Evolutionary conservation across 1,140 invertebrate genomes (phyloP), one percentile per base, ranked within the genome.

Genomic region (Argopecten irradians): DNA sequence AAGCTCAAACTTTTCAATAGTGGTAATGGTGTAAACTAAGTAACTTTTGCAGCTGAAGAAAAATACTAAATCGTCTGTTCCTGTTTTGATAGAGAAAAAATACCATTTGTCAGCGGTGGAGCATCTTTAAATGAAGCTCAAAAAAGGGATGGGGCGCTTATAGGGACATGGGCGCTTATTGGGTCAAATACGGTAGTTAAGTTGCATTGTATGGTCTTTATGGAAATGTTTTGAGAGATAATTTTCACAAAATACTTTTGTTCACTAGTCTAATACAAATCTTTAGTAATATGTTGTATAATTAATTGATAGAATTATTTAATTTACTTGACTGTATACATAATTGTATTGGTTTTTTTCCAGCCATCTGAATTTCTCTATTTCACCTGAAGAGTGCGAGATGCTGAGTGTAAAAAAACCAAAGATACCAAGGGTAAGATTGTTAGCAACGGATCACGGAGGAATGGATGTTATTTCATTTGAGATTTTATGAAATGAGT

Each of bases 361-460:
- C 41, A 92, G 91, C 36, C 90, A 90, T 28, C 46, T 92, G 82
- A 92, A 91, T 46, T 92, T 92, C 88, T 83, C 90, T 13, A 90
- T 91, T 16, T 91, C 88, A 11, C 89, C 90, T 35, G 90, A 92
- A 19, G 91, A 91, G 1, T 91, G 86, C 88, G 91, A 92, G n/a
- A 39, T 88, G 39, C 85, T 87, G 32, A 87, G 84, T 82, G 84
- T 90, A 0, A 92, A 91, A 55, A 92, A 92, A 43, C 88, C 89
- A 83, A 91, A 91, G 86, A 83, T 89, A 22, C 87, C 89, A 35
- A 88, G 91, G 86, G 91, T 92, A 91, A 88, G 88, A 88, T 35
- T 82, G 34, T 22, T 22, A 32, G 14, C 86, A 43, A 32, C 33
- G 11, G 8, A 9, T 13, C 14, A 16, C 28, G 1, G 39, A 13